A percentile compares a stretch with the other conserved stretches of the same genome.
These are phyloP conservation scores for Platanista minor DNA, from an alignment of 2,113 vertebrate species.

Conservation along the genomic window DNA sequence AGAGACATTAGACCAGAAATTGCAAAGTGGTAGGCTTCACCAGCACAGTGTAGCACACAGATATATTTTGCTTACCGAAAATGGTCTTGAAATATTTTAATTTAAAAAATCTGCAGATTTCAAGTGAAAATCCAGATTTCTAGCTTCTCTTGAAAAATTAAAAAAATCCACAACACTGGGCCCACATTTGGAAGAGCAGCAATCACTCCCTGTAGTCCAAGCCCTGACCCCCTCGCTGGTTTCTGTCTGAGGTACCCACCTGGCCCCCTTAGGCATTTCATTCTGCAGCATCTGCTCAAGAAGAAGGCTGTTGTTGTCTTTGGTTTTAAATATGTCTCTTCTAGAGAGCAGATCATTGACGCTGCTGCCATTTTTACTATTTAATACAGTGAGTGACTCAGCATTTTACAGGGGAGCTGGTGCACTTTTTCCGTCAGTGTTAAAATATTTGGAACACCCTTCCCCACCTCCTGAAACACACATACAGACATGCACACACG, in stretches of 20 bases:
- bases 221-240: background rate
- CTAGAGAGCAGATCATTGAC: background rate
- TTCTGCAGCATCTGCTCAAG: background rate
- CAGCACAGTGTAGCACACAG: background rate
- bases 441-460: background rate
- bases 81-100: background rate
- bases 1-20: background rate
- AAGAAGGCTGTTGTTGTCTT: background rate
- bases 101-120: background rate
- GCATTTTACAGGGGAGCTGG: background rate
- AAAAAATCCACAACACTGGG: background rate
- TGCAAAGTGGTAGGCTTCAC: background rate
- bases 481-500: background rate
- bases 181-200: background rate
- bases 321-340: background rate
- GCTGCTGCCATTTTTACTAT: background rate
- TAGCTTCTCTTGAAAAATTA: background rate
- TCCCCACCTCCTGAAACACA: background rate
- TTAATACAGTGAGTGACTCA: background rate
- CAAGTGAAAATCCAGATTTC: background rate
- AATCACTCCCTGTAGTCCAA: background rate
- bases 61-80: background rate
- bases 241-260: background rate
- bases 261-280: background rate
- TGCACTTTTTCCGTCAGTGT: background rate